Evolutionary conservation across 2,797 vertebrate species (phyloP).

Genomic region (Tangara arthus): DNA sequence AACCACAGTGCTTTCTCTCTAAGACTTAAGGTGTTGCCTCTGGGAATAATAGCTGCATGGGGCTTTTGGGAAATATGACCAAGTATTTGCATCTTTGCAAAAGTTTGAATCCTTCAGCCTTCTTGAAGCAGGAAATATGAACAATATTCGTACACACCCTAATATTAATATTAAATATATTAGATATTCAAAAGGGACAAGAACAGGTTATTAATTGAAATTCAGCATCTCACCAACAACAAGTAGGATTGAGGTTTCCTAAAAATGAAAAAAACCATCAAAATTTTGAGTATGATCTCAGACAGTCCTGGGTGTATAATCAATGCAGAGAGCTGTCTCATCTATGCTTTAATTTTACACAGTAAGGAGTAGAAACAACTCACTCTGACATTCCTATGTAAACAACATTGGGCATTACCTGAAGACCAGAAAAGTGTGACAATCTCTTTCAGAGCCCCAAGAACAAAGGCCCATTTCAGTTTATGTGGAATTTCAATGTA

Average conservation of each 20-base stretch:
- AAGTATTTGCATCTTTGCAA: not conserved
- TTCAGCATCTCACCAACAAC: not conserved
- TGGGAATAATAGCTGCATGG: constrained; percentile 10
- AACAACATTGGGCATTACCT: not conserved
- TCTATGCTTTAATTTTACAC: not conserved
- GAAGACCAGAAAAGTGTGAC: not conserved
- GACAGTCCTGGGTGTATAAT: not conserved
- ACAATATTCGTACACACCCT: not conserved
- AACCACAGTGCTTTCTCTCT: not conserved
- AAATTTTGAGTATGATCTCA: not conserved
- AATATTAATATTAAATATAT: not conserved
- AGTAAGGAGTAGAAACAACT: not conserved
- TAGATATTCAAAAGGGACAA: not conserved
- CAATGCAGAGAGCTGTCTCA: not conserved
- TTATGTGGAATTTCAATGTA: not conserved
- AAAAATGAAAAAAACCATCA: not conserved
- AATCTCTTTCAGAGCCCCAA: not conserved
- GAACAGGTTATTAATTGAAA: not conserved
- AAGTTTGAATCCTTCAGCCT: not conserved
- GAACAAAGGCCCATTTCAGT: not conserved
- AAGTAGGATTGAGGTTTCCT: not conserved
- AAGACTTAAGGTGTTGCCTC: not conserved
- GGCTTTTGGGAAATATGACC: not conserved
- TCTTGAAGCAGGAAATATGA: not conserved
- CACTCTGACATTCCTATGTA: not conserved